Conservation (phyloP, 2,113 vertebrate genomes). For the Hipposideros armiger region DNA sequence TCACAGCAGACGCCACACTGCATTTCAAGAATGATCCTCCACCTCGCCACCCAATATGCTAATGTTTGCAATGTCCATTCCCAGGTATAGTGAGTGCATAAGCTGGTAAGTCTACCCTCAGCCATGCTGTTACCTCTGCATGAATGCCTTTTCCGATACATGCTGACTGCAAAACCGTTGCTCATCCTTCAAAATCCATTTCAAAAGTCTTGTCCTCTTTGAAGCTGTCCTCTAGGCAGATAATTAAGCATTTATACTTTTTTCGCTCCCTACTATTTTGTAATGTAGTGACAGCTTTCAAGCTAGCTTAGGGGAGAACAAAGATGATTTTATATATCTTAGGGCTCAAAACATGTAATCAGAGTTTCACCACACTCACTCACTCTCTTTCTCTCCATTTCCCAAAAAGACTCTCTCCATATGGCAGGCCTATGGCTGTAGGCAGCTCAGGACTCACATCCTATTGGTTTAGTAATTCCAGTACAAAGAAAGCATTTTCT, state of each 20-base stretch:
- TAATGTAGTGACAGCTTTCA: neutral
- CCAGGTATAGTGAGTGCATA: fast-evolving
- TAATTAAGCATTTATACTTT: neutral
- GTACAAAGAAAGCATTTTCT: slow-evolving; percentile 8
- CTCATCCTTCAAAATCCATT: neutral
- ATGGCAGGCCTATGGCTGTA: neutral
- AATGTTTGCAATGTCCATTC: neutral
- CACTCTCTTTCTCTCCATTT: neutral
- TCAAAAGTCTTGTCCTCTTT: neutral
- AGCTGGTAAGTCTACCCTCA: neutral
- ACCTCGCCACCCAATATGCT: neutral
- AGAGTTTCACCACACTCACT: neutral
- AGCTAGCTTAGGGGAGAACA: neutral
- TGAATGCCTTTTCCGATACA: neutral
- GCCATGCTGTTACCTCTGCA: neutral
- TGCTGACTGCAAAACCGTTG: neutral
- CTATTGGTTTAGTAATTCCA: neutral
- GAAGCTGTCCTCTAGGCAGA: neutral
- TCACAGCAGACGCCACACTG: too few relatives aligned
- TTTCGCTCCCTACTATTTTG: neutral
- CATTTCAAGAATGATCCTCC: neutral
- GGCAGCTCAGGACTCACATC: neutral
- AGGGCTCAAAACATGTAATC: neutral
- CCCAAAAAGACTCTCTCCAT: neutral
- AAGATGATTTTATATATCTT: neutral